A percentile compares a stretch with the other conserved stretches of the same genome.
phyloP scores from a whole-genome alignment of 2,113 vertebrate genomes.

The Eclectus roratus region DNA sequence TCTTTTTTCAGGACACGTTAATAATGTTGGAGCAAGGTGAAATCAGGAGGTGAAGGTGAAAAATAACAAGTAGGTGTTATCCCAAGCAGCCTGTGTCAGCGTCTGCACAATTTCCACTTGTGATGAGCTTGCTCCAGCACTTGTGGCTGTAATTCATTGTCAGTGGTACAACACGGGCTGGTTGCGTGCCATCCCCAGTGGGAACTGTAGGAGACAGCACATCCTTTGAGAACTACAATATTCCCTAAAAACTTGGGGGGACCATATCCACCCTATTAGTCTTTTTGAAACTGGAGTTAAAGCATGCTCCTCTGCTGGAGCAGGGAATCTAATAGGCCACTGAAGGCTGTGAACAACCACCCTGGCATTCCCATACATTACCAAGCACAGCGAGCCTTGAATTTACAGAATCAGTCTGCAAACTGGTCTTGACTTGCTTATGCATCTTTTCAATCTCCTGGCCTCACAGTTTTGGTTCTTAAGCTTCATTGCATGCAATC shows the following conservation, averaged over 20 bases:
- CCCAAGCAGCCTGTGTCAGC: not conserved
- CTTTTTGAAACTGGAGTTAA: not conserved
- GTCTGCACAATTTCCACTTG: constrained; percentile 31
- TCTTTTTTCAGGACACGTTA: not conserved
- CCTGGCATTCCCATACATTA: not conserved
- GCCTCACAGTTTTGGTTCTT: not conserved
- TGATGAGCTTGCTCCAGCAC: not conserved
- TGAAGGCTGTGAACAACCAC: not conserved
- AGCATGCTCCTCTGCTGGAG: not conserved
- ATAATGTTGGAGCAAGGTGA: not conserved
- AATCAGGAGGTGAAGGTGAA: not conserved
- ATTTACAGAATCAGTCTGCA: not conserved
- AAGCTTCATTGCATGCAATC: not conserved
- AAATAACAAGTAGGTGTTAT: not conserved
- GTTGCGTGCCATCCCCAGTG: not conserved
- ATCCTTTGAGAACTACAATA: not conserved
- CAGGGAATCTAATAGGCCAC: not conserved
- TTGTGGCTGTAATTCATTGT: not conserved
- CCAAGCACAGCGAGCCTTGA: not conserved
- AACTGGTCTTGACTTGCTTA: not conserved
- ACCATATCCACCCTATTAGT: fast-evolving
- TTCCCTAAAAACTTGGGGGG: not conserved
- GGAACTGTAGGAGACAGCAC: not conserved
- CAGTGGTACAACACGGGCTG: not conserved
- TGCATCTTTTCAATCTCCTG: not conserved